Base-by-base conservation (phyloP, 37 sponge, comb jelly and placozoan genomes). In the Eunapius fragilis region DNA sequence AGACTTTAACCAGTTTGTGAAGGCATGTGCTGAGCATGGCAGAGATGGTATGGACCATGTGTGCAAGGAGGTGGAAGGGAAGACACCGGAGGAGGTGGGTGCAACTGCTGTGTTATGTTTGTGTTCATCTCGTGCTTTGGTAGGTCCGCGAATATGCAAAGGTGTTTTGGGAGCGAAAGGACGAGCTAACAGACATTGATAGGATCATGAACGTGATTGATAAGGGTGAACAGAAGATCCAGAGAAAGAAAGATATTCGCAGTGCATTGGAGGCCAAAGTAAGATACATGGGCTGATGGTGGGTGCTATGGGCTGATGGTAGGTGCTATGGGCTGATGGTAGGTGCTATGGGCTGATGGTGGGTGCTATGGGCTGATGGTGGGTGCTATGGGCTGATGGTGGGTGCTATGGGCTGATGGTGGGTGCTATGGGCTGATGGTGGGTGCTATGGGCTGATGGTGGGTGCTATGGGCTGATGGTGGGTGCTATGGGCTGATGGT, bases 1-100 rank as follows among this genome's bases (percentile, higher is more conserved):
- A 71, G 97, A 98, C 71, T 97, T 98, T 89, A 96, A 95, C 91
- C 95, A 97, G 89, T 98, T 98, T 93, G 93, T 98, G 75, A 95
- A 95, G 79, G 89, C 95, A 13, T 93, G 96, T 81, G 97, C 89
- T 27, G 95, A 96, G 80, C 94, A 85, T 76, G 99, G 99, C 0
- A 38, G 99, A 70, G 97, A 98, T 0, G 96, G 95, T 68, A 22
- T 96, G 11, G 99, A 98, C 77, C 87, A 70, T 28, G 90, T 98
- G 38, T 87, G 90, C 69, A 86, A 87, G 27, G 99, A 98, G 70
- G 92, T 98, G 33, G 99, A 98, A 80, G 99, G 99, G 25, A 98
- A 98, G 78, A 81, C 89, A 0, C 92, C 91, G 19, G 96, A 93
- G 13, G 94, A 98, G 90, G 97, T 96, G 38, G 28, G 85, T 69